Conservation (phyloP, 2,797 vertebrate genomes). For the Notoglanidium macrostoma region DNA sequence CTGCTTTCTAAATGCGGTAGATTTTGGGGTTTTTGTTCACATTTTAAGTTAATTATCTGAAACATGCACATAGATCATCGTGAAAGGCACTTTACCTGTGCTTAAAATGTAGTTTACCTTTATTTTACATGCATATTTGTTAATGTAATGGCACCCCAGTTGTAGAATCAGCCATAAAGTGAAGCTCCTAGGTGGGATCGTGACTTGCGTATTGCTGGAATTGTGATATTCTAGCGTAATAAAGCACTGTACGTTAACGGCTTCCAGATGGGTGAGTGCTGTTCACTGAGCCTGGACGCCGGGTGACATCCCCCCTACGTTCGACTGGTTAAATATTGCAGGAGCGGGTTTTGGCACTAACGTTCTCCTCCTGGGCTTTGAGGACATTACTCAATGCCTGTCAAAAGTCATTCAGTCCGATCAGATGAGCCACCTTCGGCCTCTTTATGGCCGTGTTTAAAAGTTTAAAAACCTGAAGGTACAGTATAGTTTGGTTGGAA, state of each 20-base stretch:
- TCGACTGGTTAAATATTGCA: slow-evolving; percentile 48
- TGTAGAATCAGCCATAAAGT: neutral
- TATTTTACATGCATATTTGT: neutral
- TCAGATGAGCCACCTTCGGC: slow-evolving; percentile 49
- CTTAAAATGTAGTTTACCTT: neutral
- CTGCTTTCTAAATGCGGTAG: neutral
- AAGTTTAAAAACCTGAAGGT: slow-evolving; percentile 34
- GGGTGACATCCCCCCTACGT: slow-evolving; percentile 60
- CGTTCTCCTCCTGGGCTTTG: slow-evolving; percentile 56
- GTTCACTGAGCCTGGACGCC: slow-evolving; percentile 42
- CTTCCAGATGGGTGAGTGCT: slow-evolving; percentile 66
- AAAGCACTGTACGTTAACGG: slow-evolving; percentile 62
- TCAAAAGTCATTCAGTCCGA: slow-evolving; percentile 59
- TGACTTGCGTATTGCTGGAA: slow-evolving; percentile 55
- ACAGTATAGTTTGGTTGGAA: slow-evolving; percentile 31
- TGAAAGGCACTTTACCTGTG: neutral
- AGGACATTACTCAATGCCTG: slow-evolving; percentile 57
- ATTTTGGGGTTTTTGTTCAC: neutral
- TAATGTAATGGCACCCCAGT: neutral
- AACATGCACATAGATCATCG: neutral
- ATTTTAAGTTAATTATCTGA: neutral
- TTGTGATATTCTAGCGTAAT: slow-evolving; percentile 54
- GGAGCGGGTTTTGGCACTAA: slow-evolving; percentile 55
- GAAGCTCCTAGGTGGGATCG: slow-evolving; percentile 50
- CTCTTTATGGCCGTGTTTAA: slow-evolving; percentile 34